Percentiles rank a stretch among this genome's conserved stretches.
Conservation (phyloP, 1,140 invertebrate genomes). For the Nasonia longicornis region DNA sequence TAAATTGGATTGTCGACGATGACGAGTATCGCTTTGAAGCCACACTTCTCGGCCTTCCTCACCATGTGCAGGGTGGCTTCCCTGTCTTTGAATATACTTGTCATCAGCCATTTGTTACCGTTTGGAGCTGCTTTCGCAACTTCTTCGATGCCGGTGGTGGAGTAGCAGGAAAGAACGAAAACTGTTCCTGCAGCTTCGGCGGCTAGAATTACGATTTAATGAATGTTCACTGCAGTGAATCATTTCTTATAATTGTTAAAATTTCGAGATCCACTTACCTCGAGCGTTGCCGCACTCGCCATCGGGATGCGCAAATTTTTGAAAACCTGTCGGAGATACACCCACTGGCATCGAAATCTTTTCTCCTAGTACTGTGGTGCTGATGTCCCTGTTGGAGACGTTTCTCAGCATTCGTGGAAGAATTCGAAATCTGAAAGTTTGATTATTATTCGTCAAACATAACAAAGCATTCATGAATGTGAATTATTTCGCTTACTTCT, state of each 20-base stretch:
- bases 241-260: neutral
- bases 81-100: slow-evolving; percentile 89
- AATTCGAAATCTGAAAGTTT: slow-evolving; percentile 76
- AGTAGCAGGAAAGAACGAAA: slow-evolving; percentile 87
- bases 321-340: slow-evolving; percentile 92
- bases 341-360: slow-evolving; percentile 84
- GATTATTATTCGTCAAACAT: no score
- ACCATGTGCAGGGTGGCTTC: slow-evolving; percentile 81
- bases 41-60: slow-evolving; percentile 81
- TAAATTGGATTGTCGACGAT: slow-evolving; percentile 92
- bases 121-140: slow-evolving; percentile 81
- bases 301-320: slow-evolving; percentile 89
- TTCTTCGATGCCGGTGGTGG: slow-evolving; percentile 90
- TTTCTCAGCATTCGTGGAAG: slow-evolving; percentile 84
- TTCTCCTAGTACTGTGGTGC: slow-evolving; percentile 76
- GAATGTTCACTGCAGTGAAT: no score
- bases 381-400: slow-evolving; percentile 76
- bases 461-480: no score
- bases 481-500: slow-evolving; percentile 72
- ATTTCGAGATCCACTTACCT: slow-evolving; percentile 70
- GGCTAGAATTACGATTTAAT: slow-evolving; percentile 68
- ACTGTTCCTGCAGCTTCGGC: slow-evolving; percentile 79
- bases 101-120: slow-evolving; percentile 90
- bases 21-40: slow-evolving; percentile 88
- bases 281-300: slow-evolving; percentile 88